A percentile compares a stretch with the other conserved stretches of the same genome.
Conservation (phyloP, 2,888 invertebrate genomes). For the Timandra comae region DNA sequence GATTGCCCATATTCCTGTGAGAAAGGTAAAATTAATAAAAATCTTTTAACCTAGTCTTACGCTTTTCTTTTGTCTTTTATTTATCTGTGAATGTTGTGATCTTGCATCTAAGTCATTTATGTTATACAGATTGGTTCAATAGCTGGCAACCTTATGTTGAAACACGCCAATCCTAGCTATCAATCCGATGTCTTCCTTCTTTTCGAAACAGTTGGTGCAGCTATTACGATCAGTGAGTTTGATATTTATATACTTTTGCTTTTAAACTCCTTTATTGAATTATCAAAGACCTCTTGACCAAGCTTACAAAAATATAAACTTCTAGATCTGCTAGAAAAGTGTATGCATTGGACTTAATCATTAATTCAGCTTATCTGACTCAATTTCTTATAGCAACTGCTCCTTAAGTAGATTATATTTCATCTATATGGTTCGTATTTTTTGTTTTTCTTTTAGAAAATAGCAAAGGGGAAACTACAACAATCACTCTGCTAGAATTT, state of each 20-base stretch:
- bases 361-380: too few relatives aligned
- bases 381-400: too few relatives aligned
- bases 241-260: background rate
- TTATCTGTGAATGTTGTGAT: too few relatives aligned
- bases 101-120: constrained; percentile 2
- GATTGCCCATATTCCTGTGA: constrained; percentile 79
- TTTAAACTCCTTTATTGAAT: constrained; percentile 7
- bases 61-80: background rate
- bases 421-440: too few relatives aligned
- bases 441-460: too few relatives aligned
- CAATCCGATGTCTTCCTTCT: constrained; percentile 81
- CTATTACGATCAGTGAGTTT: constrained; percentile 69
- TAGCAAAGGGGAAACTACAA: too few relatives aligned
- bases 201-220: constrained; percentile 72
- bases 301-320: too few relatives aligned
- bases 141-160: constrained; percentile 82
- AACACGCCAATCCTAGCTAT: constrained; percentile 76
- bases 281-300: too few relatives aligned
- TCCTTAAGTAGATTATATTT: too few relatives aligned
- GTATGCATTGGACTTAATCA: too few relatives aligned
- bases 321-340: too few relatives aligned
- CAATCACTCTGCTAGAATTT: constrained; percentile 65
- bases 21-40: constrained; percentile 67
- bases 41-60: background rate
- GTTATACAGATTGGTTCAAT: constrained; percentile 76